Base-by-base conservation (phyloP, 2,888 invertebrate genomes). In the Girardia tigrina region DNA sequence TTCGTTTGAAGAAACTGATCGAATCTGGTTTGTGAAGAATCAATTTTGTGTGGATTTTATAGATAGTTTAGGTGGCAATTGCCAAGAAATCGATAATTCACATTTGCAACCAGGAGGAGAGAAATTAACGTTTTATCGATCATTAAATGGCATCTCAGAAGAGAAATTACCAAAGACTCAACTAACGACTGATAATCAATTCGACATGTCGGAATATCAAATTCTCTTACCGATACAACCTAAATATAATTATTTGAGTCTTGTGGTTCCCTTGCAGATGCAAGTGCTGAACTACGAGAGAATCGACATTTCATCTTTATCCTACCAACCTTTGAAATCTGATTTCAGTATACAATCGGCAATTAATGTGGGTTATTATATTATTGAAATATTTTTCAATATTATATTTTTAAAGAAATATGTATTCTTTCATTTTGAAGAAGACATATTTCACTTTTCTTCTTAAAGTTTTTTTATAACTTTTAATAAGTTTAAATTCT, bases 171-270 rank as follows among this genome's bases (percentile, higher is more conserved):
- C 56, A n/a, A 56, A 56, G 23, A 12, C 4, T 4, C 56, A 56
- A n/a, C 4, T 56, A 4, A 56, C n/a, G 23, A 20, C 23, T 56
- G 56, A 56, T 4, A 56, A 56, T 56, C n/a, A 56, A 56, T 56
- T 56, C n/a, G 56, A 56, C n/a, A 56, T 56, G 56, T 12, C 56
- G 4, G 56, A 56, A 56, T 56, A 56, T 56, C n/a, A 56, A 56
- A 20, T 56, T 20, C 23, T 56, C n/a, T 23, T 56, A 23, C 56
- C 56, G 23, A 56, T 56, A 6, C 56, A 56, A n/a, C 56, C 56
- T n/a, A n/a, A 56, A 56, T 56, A 56, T 56, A 20, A n/a, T 20
- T 56, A 56, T 56, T 56, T 56, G 56, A n/a, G 23, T 56, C 23
- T 56, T 20, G 20, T 20, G 23, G 56, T 56, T 56, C 56, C 56